These are phyloP conservation scores for Leptopilina syphax DNA, from an alignment of 2,888 invertebrate species.

Conservation along the genomic window DNA sequence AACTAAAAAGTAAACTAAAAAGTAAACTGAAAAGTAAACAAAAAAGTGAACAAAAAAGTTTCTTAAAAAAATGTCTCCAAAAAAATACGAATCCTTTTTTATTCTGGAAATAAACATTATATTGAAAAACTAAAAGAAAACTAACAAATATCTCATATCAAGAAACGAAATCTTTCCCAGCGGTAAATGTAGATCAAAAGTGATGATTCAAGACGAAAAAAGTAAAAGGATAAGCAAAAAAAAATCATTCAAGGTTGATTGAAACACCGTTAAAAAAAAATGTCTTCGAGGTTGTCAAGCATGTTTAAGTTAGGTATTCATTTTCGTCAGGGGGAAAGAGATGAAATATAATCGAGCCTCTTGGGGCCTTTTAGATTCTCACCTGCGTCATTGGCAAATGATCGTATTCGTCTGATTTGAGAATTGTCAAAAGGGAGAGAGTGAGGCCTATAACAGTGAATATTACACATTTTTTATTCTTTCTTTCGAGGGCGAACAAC, in stretches of 20 bases:
- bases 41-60: too few relatives aligned
- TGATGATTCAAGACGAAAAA: neutral
- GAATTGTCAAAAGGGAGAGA: neutral
- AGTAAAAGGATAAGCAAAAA: neutral
- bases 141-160: too few relatives aligned
- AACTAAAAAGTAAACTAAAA: too few relatives aligned
- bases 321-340: constrained; percentile 24
- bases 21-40: too few relatives aligned
- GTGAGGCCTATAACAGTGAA: neutral
- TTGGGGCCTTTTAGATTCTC: constrained; percentile 29
- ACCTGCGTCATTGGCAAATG: constrained; percentile 34
- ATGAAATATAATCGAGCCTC: constrained; percentile 20
- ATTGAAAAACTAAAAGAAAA: too few relatives aligned
- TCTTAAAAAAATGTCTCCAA: too few relatives aligned
- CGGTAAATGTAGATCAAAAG: neutral
- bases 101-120: too few relatives aligned
- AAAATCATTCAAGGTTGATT: neutral
- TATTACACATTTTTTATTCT: constrained; percentile 12
- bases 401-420: constrained; percentile 15
- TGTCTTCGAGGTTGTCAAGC: constrained; percentile 35
- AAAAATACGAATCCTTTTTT: too few relatives aligned
- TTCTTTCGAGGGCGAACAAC: neutral
- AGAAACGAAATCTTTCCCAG: too few relatives aligned
- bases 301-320: constrained; percentile 32
- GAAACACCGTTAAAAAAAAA: constrained; percentile 34